Conservation (phyloP, 2,888 invertebrate species). For the Epinotia ramella region DNA sequence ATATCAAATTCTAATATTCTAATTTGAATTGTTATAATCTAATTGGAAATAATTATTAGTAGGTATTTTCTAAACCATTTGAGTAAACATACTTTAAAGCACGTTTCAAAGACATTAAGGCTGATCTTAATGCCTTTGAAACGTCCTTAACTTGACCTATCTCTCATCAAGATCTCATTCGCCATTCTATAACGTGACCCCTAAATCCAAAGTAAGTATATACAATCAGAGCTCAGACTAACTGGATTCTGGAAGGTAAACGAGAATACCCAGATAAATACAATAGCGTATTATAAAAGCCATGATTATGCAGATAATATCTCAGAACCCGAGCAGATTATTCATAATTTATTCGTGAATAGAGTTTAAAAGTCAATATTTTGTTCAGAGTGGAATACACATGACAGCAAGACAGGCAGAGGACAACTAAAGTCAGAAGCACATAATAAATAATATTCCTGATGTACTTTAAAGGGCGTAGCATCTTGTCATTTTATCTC, state of each 20-base stretch:
- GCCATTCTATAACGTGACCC: background rate
- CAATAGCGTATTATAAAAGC: background rate
- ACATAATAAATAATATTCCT: no score
- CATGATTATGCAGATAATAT: background rate
- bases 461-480: no score
- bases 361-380: background rate
- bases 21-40: background rate
- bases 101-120: background rate
- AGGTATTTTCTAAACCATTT: background rate
- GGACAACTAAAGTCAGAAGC: background rate
- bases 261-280: background rate
- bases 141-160: background rate
- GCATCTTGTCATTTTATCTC: no score
- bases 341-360: background rate
- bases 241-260: background rate
- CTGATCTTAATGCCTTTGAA: no score
- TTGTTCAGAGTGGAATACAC: background rate
- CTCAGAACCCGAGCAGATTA: background rate
- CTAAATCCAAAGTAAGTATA: background rate
- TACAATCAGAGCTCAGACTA: background rate
- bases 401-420: no score
- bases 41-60: background rate
- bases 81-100: background rate
- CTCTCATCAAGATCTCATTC: background rate
- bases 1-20: no score